Evolutionary conservation across 2,888 invertebrate genomes (phyloP).

Genomic region (Buathra laborator): DNA sequence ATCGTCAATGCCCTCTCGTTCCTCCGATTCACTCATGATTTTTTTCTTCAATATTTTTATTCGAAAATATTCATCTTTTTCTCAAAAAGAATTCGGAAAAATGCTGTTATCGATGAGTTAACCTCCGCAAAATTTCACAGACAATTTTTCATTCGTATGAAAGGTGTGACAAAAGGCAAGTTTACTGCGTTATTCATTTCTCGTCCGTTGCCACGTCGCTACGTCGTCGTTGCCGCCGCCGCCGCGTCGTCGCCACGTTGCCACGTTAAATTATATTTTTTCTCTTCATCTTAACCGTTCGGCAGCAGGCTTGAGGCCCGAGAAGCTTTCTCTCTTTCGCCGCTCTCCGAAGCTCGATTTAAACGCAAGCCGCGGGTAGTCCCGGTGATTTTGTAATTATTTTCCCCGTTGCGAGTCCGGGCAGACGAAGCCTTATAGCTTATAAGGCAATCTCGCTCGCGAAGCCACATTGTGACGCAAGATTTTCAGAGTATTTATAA

Average conservation of each 20-base stretch:
- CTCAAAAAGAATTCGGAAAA: neutral
- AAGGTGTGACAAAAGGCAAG: constrained; percentile 16
- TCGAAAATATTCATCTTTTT: neutral
- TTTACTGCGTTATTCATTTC: constrained; percentile 64
- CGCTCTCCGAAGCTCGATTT: constrained; percentile 53
- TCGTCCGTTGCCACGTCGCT: constrained; percentile 39
- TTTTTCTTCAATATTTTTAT: neutral
- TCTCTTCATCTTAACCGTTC: constrained; percentile 33
- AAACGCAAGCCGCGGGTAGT: constrained; percentile 65
- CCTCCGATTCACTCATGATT: constrained; percentile 34
- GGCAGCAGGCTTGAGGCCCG: constrained; percentile 21
- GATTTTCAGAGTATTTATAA: constrained; percentile 85
- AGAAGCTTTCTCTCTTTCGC: constrained; percentile 16
- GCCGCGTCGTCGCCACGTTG: no score
- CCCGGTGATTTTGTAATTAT: constrained; percentile 82
- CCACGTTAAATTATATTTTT: constrained; percentile 5
- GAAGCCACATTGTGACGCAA: constrained; percentile 81
- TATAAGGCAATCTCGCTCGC: constrained; percentile 80
- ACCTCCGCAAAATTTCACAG: constrained; percentile 59
- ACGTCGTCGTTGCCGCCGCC: no score
- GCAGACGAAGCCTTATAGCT: constrained; percentile 80
- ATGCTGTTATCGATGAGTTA: constrained; percentile 7
- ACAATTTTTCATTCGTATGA: constrained; percentile 26
- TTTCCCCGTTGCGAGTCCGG: constrained; percentile 75
- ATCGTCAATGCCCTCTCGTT: neutral